A percentile compares a stretch with the other conserved stretches of the same genome.
These are phyloP conservation scores for Mimumesa dahlbomi DNA, from an alignment of 2,888 invertebrate genomes.

Conservation along the genomic window DNA sequence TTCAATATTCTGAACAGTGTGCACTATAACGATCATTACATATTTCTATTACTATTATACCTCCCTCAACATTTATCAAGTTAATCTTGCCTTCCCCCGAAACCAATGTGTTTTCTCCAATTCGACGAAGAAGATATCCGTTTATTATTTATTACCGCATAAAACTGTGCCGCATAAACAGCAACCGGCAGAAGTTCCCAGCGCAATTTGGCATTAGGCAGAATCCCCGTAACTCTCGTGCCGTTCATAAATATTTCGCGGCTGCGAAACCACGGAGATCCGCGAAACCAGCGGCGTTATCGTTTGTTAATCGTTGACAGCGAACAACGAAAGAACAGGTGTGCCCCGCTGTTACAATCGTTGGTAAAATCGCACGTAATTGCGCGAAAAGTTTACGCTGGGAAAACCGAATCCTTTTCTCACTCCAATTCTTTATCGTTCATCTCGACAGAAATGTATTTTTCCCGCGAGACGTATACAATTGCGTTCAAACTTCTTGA, in stretches of 20 bases:
- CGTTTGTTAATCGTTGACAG: slow-evolving; percentile 29
- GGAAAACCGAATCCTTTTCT: not conserved
- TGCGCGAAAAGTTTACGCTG: not conserved
- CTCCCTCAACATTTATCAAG: too few relatives aligned
- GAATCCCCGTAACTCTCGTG: not conserved
- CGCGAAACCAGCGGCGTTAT: slow-evolving; percentile 22
- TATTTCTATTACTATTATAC: too few relatives aligned
- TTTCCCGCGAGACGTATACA: not conserved
- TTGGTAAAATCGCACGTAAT: not conserved
- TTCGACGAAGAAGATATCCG: too few relatives aligned
- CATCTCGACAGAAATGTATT: not conserved
- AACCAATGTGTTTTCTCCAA: too few relatives aligned
- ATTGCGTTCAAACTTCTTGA: too few relatives aligned
- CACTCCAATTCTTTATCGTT: not conserved
- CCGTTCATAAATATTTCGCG: slow-evolving; percentile 33
- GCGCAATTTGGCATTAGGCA: not conserved
- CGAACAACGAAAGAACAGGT: not conserved
- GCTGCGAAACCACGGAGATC: slow-evolving; percentile 12
- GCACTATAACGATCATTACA: too few relatives aligned
- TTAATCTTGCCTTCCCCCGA: too few relatives aligned
- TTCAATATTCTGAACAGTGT: too few relatives aligned
- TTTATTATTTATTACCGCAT: too few relatives aligned
- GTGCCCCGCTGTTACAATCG: not conserved
- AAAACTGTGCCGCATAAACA: not conserved
- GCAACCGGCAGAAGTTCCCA: not conserved